Conservation (phyloP, 2,888 invertebrate genomes). For the Epinotia demarniana region DNA sequence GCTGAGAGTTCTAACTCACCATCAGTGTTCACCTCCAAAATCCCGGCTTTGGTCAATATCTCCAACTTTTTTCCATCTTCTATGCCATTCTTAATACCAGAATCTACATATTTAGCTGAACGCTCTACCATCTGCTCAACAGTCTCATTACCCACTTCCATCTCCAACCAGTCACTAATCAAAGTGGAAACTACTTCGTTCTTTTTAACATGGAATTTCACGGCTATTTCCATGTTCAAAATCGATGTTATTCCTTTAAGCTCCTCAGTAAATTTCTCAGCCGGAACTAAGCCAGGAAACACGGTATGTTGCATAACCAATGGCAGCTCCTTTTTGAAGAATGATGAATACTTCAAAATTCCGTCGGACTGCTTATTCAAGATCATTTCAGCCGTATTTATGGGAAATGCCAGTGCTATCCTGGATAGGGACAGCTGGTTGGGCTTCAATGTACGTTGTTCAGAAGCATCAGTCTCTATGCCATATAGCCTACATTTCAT, state of each 20-base stretch:
- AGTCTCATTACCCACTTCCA: not conserved
- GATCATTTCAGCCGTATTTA: not conserved
- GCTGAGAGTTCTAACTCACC: conserved; percentile 5
- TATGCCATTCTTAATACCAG: conserved; percentile 1
- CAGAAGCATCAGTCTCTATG: not conserved
- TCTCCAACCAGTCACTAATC: not conserved
- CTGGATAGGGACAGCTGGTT: not conserved
- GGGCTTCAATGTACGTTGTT: too few species aligned
- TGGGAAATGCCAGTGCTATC: not conserved
- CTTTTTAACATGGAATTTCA: not conserved
- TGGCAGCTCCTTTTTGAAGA: not conserved
- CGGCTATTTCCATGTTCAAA: not conserved
- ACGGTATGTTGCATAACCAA: conserved; percentile 5
- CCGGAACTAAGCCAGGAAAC: conserved; percentile 2
- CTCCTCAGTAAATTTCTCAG: not conserved
- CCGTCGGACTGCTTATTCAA: not conserved
- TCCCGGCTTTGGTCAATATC: not conserved
- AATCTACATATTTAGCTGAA: conserved; percentile 1
- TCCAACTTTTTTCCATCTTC: not conserved
- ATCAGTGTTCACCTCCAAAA: not conserved
- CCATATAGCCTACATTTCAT: not conserved
- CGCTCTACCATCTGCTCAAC: not conserved
- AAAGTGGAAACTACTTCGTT: too few species aligned
- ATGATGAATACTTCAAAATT: not conserved
- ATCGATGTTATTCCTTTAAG: not conserved